phyloP scores from a whole-genome alignment of 1,140 invertebrate genomes.

The Coboldia fuscipes region DNA sequence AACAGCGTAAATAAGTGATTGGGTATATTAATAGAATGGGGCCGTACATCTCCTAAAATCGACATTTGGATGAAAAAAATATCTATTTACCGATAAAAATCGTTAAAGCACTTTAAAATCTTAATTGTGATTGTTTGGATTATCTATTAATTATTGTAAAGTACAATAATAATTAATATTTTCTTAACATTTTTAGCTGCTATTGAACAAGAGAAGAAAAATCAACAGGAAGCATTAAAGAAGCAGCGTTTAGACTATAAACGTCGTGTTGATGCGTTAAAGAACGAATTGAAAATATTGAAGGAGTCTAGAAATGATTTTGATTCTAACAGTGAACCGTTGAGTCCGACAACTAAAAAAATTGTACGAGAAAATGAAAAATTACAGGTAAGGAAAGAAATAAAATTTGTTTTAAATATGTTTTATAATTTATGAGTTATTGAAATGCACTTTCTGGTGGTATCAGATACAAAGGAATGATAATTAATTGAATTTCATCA shows the following conservation, averaged over 20 bases:
- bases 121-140: neutral
- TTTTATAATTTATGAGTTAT: too few species aligned
- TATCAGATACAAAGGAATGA: neutral
- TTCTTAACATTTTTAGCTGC: conserved; percentile 25
- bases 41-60: neutral
- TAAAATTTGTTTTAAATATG: conserved; percentile 2
- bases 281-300: conserved; percentile 51
- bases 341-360: conserved; percentile 39
- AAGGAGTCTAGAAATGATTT: conserved; percentile 53
- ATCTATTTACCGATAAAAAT: neutral
- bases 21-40: neutral
- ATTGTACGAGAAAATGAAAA: conserved; percentile 59
- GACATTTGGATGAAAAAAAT: neutral
- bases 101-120: neutral
- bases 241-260: conserved; percentile 60
- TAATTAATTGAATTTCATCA: neutral
- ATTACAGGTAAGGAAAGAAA: conserved; percentile 37
- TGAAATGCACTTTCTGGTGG: too few species aligned
- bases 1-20: neutral
- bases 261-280: conserved; percentile 40
- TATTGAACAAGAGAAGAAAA: conserved; percentile 55
- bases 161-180: conserved; percentile 1
- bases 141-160: neutral
- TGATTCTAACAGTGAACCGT: conserved; percentile 31
- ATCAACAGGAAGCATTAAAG: conserved; percentile 50